A percentile compares a stretch with the other conserved stretches of the same genome.
Conservation (phyloP, 1,140 invertebrate species). For the Pygmarrhopalites habei region DNA sequence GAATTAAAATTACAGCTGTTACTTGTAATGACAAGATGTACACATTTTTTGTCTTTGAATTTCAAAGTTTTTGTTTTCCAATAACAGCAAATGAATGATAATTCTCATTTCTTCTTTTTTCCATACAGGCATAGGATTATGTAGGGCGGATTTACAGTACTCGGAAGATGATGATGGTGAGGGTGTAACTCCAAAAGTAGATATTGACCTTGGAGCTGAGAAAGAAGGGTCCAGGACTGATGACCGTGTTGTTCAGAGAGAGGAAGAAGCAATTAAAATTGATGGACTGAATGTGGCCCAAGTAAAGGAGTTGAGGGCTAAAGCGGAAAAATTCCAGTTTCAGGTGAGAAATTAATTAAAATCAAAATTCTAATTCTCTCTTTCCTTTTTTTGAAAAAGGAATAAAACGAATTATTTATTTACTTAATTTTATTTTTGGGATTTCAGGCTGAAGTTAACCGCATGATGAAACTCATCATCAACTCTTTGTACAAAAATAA, state of each 20-base stretch:
- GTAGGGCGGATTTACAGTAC: conserved; percentile 4
- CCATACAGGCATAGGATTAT: neutral
- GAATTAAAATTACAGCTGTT: neutral
- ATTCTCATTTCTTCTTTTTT: neutral
- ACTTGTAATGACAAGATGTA: neutral
- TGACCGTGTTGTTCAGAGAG: conserved; percentile 69
- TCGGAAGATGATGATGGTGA: conserved; percentile 21
- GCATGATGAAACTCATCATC: conserved; percentile 99
- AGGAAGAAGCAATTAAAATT: conserved; percentile 94
- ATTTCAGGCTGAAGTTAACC: conserved; percentile 77
- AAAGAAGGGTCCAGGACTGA: conserved; percentile 77
- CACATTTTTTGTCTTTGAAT: too few species aligned
- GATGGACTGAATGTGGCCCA: conserved; percentile 92
- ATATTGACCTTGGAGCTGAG: conserved; percentile 63
- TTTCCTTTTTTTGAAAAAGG: neutral
- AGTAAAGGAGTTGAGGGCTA: conserved; percentile 81
- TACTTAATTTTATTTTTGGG: conserved; percentile 1
- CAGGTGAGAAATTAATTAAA: conserved; percentile 47
- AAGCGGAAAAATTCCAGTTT: conserved; percentile 88
- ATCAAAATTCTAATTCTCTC: neutral
- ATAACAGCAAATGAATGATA: neutral
- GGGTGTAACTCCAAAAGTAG: conserved; percentile 22
- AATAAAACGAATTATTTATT: too few species aligned
- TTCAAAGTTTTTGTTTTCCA: neutral
- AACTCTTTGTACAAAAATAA: conserved; percentile 98